Percentiles rank a stretch among this genome's conserved stretches.
Evolutionary conservation across 37 sponge, comb jelly and placozoan genomes (phyloP).

Genomic region (Haliclona indistincta): DNA sequence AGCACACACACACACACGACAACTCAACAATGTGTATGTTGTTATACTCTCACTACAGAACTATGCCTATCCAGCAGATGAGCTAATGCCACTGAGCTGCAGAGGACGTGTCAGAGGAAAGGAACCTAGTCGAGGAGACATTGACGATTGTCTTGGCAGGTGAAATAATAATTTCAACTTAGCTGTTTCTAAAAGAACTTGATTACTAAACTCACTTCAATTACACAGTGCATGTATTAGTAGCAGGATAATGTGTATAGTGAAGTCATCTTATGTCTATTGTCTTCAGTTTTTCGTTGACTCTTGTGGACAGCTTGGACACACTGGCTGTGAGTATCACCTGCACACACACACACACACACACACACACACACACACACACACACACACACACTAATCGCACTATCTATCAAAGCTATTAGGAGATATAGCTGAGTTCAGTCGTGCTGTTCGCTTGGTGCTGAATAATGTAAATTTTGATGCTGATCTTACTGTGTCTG

Average conservation of each 20-base stretch:
- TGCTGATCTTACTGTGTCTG: slow-evolving; percentile 87
- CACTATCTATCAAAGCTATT: no score
- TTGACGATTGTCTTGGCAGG: slow-evolving; percentile 95
- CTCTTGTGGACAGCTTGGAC: slow-evolving; percentile 94
- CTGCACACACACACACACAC: not conserved
- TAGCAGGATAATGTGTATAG: not conserved
- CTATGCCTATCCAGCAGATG: slow-evolving; percentile 96
- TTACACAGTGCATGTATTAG: no score
- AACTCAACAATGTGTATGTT: no score
- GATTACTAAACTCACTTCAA: no score
- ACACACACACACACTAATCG: no score
- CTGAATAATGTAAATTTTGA: slow-evolving; percentile 75
- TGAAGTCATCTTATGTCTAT: not conserved
- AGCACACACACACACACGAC: no score
- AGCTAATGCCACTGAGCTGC: slow-evolving; percentile 96
- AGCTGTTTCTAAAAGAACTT: no score
- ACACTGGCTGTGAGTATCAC: slow-evolving; percentile 80
- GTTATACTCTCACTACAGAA: slow-evolving; percentile 26
- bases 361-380: not conserved
- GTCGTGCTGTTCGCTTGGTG: slow-evolving; percentile 66
- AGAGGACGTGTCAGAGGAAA: slow-evolving; percentile 84
- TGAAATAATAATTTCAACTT: no score
- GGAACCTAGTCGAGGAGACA: slow-evolving; percentile 82
- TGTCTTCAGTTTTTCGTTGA: slow-evolving; percentile 74
- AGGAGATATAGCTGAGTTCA: slow-evolving; percentile 87